Evolutionary conservation across 2,797 vertebrate genomes (phyloP), one percentile per base, ranked within the genome.

Genomic region (Octomys mimax): DNA sequence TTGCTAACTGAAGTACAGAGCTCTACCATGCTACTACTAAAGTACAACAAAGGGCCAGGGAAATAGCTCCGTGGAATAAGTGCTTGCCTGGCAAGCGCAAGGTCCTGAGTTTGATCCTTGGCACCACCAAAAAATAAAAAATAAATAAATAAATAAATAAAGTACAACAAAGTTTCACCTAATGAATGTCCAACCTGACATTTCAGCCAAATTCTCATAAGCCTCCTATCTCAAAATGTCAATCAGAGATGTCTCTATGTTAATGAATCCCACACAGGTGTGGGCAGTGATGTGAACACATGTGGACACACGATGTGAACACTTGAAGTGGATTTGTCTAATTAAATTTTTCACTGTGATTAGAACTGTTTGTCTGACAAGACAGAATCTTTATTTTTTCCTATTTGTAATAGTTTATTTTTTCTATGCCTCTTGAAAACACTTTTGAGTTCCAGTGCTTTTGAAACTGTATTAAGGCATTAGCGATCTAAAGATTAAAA

Each of bases 191-290:
- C 82, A 75, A 89, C 59, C 14, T 90, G 94, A 93, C 84, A 93
- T 80, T 95, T 87, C 33, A 94, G 84, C 46, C 52, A 83, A 39
- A 42, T 95, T 91, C 91, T 95, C 78, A 79, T 70, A 93, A 92
- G 91, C 19, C 92, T 64, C 16, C 31, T 19, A 73, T 79, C 84
- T 87, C 96, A 57, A 39, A 10, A 4, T 18, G 61, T 73, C 84
- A 90, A 79, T 87, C 94, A 92, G 39, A 89, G 61, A 96, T 31
- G 22, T n/a, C 8, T 52, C 12, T 42, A 6, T 54, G 26, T 36
- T 28, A 82, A 83, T 92, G 36, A 92, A 83, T 33, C 64, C 81
- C 75, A 87, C 22, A 68, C 6, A 46, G 82, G 31, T 21, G 0
- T 16, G 22, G 87, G 61, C 9, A 80, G 87, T 6, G 24, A 28